Evolutionary conservation across 2,797 vertebrate genomes (phyloP), one percentile per base, ranked within the genome.

Genomic region (Echeneis naucrates): DNA sequence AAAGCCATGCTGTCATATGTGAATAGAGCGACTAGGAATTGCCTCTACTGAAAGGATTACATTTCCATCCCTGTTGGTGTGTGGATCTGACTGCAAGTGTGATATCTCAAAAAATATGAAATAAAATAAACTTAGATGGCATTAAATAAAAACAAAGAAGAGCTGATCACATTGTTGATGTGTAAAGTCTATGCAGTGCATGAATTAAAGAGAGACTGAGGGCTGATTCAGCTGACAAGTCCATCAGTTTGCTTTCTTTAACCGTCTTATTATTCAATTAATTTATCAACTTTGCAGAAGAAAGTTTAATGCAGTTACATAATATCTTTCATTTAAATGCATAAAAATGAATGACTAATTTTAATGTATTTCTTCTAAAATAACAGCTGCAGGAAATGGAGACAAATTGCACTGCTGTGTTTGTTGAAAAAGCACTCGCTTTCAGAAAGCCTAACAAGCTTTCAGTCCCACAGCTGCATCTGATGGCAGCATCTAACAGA

Each of bases 401-500:
- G 47, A 78, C 47, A 80, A 77, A 82, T 80, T 62, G 72, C 26
- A 26, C n/a, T 23, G 32, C 38, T 44, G 35, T 48, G 32, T 66
- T 66, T 70, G 68, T 71, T 57, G 30, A 35, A 32, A 52, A 58
- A 82, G 37, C 23, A 21, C 27, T 23, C 44, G 45, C 60, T 56
- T 80, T 68, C 30, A 52, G 17, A 65, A 64, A 64, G 24, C 17
- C 27, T 54, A 48, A 58, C 37, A 47, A 52, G 72, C 77, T 53
- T 61, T 73, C 52, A 76, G 80, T 63, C 60, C 30, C 44, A 62
- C 76, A 75, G 61, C 71, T 78, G 79, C 76, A 53, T 80, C 61
- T 81, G 66, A 85, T 63, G 68, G 63, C 67, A 78, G 62, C 72
- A 78, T 82, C 85, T 77, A 81, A 67, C 75, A 66, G 58, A n/a